Base-by-base conservation (phyloP, 2,113 vertebrate species). In the Alligator sinensis region DNA sequence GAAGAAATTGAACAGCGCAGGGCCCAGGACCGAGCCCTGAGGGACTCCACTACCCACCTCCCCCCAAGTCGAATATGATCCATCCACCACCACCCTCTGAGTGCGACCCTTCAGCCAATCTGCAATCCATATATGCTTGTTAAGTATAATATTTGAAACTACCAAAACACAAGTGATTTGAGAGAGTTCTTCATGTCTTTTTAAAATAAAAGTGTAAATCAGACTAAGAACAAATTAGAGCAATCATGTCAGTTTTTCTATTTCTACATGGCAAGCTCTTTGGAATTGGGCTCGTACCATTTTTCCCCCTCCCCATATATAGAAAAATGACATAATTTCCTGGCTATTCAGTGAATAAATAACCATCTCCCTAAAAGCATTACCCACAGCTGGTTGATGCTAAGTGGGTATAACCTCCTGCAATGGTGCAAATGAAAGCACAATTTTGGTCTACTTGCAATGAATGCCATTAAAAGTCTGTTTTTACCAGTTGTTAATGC, bases 121-220 rank as follows among this genome's bases (percentile, higher is more conserved):
- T n/a, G n/a, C n/a, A n/a, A n/a, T n/a, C n/a, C n/a, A 30, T 81
- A 6, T 1, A 0, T 1, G 4, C 5, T 66, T 59, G 6, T 70
- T 62, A 5, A 34, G 6, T 7, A 4, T 7, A 30, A 24, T 1
- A 9, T 15, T 7, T 7, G 9, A 34, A 86, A 92, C 3, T 6
- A 30, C 77, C 77, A 55, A 47, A 47, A 47, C 30, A 58, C 1
- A 4, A 14, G 0, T 30, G 54, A 62, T 74, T 19, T 77, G n/a
- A 85, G 4, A 19, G 18, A 54, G 47, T 47, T 47, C 47, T 47
- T 47, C 9, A 47, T 47, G 47, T 9, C 47, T 47, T 47, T 47
- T 47, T 47, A 47, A 47, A 47, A 47, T 47, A 47, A 47, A 47
- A 47, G 47, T 47, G 47, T 47, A 47, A 47, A 47, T 47, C 47